Conservation (phyloP, 2,113 vertebrate species). For the Corythoichthys haematopterus region DNA sequence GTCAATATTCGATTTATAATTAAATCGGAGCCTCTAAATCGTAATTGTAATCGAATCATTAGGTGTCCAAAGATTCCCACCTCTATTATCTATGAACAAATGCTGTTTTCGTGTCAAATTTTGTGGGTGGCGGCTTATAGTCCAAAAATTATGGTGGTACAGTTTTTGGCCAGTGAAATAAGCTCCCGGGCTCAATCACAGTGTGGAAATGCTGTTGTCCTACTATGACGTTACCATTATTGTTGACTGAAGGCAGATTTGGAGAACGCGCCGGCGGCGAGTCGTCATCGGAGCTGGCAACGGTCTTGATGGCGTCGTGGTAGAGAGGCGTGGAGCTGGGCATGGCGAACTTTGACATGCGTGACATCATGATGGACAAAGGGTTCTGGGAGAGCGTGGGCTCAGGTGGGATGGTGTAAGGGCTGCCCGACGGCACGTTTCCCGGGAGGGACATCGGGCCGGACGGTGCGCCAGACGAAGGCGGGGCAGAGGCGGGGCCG, state of each 20-base stretch:
- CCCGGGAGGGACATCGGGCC: constrained; percentile 66
- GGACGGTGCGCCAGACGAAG: constrained; percentile 79
- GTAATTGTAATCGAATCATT: too few species aligned
- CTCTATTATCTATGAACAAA: too few species aligned
- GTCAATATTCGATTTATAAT: too few species aligned
- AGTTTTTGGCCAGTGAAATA: too few species aligned
- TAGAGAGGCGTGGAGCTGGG: constrained; percentile 97
- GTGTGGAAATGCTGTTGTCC: neutral
- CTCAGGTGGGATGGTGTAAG: constrained; percentile 95
- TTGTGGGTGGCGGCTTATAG: too few species aligned
- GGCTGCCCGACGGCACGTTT: constrained; percentile 87
- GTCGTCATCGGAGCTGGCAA: constrained; percentile 97
- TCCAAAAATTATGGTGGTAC: too few species aligned
- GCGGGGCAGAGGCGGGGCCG: constrained; percentile 80
- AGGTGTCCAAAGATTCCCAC: too few species aligned
- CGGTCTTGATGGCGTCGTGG: constrained; percentile 98
- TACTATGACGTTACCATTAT: constrained; percentile 75
- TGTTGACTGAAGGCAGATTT: constrained; percentile 90
- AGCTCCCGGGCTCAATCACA: too few species aligned
- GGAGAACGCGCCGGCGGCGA: constrained; percentile 95
- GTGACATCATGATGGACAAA: constrained; percentile 99
- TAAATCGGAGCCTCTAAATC: too few species aligned
- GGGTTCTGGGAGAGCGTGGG: constrained; percentile 97
- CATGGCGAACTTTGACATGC: constrained; percentile 99
- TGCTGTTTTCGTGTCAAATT: too few species aligned